Evolutionary conservation across 2,113 vertebrate genomes (phyloP).

Genomic region (Chlamydotis undulata): DNA sequence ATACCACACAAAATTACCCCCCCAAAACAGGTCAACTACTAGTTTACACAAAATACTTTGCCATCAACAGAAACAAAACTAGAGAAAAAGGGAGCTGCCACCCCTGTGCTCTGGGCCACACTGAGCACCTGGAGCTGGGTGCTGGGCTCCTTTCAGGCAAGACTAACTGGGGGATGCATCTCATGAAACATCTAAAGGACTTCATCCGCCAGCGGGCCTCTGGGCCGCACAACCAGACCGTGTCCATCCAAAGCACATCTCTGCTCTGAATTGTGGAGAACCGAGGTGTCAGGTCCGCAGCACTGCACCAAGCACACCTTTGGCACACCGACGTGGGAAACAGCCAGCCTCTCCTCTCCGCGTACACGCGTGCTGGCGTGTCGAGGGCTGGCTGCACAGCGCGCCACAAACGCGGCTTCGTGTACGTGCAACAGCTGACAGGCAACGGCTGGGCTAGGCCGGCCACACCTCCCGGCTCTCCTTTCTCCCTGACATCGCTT

Average conservation of each 20-base stretch:
- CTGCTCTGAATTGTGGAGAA: rapidly evolving
- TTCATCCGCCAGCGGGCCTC: neutral
- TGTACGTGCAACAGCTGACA: rapidly evolving
- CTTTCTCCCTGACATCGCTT: neutral
- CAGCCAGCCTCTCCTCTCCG: neutral
- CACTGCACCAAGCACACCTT: neutral
- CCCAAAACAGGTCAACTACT: neutral
- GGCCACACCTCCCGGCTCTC: rapidly evolving
- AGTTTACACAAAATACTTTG: neutral
- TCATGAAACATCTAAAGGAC: neutral
- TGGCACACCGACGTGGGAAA: rapidly evolving
- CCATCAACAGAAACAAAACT: neutral
- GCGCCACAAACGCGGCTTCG: rapidly evolving
- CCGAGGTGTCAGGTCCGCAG: rapidly evolving
- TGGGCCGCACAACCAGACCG: neutral
- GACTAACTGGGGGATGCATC: neutral
- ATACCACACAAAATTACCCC: neutral
- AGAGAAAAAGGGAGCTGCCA: neutral
- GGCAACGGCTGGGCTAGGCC: neutral
- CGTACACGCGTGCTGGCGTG: rapidly evolving
- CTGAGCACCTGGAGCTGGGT: neutral
- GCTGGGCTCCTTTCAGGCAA: neutral
- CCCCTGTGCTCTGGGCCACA: neutral
- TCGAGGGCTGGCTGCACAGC: neutral
- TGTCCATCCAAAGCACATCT: neutral